Evolutionary conservation across 2,888 invertebrate species (phyloP), one percentile per base, ranked within the genome.

Genomic region (Osmoderma eremita): DNA sequence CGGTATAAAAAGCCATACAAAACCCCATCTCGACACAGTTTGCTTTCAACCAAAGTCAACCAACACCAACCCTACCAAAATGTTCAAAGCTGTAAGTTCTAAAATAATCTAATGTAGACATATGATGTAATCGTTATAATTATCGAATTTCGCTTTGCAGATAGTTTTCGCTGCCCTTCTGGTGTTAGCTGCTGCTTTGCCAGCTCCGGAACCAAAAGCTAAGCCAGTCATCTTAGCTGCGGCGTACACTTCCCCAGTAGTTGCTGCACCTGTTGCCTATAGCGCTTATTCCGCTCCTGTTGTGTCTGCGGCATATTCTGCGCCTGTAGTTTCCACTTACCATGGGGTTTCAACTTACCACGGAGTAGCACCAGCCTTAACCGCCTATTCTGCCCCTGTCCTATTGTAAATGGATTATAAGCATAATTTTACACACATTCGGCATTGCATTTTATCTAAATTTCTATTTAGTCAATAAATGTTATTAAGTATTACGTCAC

Each of bases 171-270:
- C 85, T 71, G 82, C 83, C 63, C 73, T 85, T 24, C 64, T 85
- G 77, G 83, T 86, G 58, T 15, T 87, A 72, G 80, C 84, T 69
- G 73, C 84, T 76, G 83, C 87, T 68, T 80, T 82, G 75, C 80
- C 88, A 45, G 38, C 38, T 53, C 53, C 53, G 13, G 53, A 71
- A 62, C 67, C 73, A 69, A 80, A 48, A 17, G 67, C 70, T 13
- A 58, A 54, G 42, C 65, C 68, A 1, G 68, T 61, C 13, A 4
- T 64, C 8, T 36, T 67, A 17, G 80, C 87, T 86, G 81, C 86
- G 75, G 51, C 42, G 8, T 63, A 67, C 38, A 38, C 38, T 17
- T 41, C 63, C 15, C 62, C 62, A 10, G 49, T 63, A n/a, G 62
- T 67, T 38, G 63, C 45, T 36, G 42, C 62, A 5, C 63, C 67